Conservation (phyloP, 1,140 invertebrate species). For the Bombus sylvicola region DNA sequence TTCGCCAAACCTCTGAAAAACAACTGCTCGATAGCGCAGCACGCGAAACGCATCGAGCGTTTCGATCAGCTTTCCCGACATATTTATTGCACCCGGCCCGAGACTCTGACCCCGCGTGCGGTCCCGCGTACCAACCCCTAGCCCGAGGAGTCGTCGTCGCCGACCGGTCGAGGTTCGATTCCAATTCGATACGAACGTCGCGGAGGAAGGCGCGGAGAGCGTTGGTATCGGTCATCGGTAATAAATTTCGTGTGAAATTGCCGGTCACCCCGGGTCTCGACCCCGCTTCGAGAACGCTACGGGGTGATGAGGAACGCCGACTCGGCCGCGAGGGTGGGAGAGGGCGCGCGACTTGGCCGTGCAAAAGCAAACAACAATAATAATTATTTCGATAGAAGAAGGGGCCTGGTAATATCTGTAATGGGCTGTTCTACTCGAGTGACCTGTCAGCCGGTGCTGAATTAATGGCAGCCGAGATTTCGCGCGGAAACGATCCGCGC, state of each 20-base stretch:
- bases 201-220: background rate
- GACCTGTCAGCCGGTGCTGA: conserved; percentile 77
- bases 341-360: conserved; percentile 42
- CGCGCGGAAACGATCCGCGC: conserved; percentile 62
- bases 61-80: conserved; percentile 36
- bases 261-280: conserved; percentile 68
- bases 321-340: conserved; percentile 6
- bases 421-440: conserved; percentile 80
- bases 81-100: conserved; percentile 40
- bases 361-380: conserved; percentile 82
- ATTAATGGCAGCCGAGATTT: conserved; percentile 81
- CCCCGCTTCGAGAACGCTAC: conserved; percentile 60
- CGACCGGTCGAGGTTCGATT: conserved; percentile 29
- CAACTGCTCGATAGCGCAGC: background rate
- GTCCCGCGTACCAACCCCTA: conserved; percentile 42
- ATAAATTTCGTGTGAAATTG: conserved; percentile 81
- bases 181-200: conserved; percentile 58
- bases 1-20: background rate
- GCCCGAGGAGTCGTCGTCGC: conserved; percentile 26
- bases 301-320: conserved; percentile 34
- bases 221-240: conserved; percentile 79
- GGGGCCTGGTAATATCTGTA: conserved; percentile 76
- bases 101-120: conserved; percentile 30
- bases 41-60: conserved; percentile 40
- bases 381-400: conserved; percentile 79